phyloP scores from a whole-genome alignment of 1,140 invertebrate species.

The Zaprionus kolodkinae region DNA sequence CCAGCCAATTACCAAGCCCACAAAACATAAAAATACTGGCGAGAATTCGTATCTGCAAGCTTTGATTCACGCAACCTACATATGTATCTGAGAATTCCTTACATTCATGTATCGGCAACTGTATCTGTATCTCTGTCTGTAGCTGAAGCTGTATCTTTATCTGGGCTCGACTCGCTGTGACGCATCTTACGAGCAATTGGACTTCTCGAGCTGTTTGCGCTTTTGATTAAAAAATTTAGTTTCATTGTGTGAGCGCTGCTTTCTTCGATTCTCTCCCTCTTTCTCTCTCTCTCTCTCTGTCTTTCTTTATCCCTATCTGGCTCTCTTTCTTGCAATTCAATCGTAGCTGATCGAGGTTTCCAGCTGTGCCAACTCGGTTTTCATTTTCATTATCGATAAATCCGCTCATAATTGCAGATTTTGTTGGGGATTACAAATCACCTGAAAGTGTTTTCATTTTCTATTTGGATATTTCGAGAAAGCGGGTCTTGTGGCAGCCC shows the following conservation, averaged over 20 bases:
- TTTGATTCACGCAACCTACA: slow-evolving; percentile 14
- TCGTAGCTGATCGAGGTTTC: slow-evolving; percentile 23
- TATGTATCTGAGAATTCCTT: slow-evolving; percentile 3
- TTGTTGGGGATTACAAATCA: slow-evolving; percentile 46
- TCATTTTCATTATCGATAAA: slow-evolving; percentile 60
- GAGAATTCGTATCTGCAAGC: slow-evolving; percentile 32
- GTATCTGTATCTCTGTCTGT: not conserved
- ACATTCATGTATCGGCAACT: slow-evolving; percentile 2
- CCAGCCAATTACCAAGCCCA: slow-evolving; percentile 72
- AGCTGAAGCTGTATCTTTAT: slow-evolving; percentile 2
- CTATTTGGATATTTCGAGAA: slow-evolving; percentile 51
- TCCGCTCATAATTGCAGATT: slow-evolving; percentile 66
- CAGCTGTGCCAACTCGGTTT: slow-evolving; percentile 49
- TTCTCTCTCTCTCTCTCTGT: not conserved
- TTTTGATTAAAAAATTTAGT: slow-evolving; percentile 1
- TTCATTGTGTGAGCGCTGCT: not conserved
- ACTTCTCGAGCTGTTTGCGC: slow-evolving; percentile 2
- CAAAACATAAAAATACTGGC: slow-evolving; percentile 65
- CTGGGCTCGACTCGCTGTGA: slow-evolving; percentile 11
- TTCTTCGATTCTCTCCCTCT: not conserved
- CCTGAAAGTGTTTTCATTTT: slow-evolving; percentile 43
- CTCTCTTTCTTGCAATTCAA: slow-evolving; percentile 11
- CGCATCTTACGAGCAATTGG: slow-evolving; percentile 50
- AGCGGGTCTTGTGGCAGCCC: slow-evolving; percentile 30
- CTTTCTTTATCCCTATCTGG: slow-evolving; percentile 4